phyloP scores from a whole-genome alignment of 1,140 invertebrate genomes.

The Tetragonula clypearis region DNA sequence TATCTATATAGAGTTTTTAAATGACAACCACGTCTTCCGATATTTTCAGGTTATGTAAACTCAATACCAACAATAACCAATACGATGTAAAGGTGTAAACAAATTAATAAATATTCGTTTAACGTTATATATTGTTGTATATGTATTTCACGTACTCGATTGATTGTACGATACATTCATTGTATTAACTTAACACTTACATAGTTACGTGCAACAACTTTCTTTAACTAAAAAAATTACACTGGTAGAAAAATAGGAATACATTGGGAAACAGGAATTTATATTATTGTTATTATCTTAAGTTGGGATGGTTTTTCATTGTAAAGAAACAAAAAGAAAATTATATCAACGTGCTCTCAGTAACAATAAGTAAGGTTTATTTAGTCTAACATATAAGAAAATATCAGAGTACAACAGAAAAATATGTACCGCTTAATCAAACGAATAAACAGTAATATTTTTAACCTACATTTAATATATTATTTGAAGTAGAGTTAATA shows the following conservation, averaged over 20 bases:
- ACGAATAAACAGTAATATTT: not conserved
- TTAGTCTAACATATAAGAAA: slow-evolving; percentile 34
- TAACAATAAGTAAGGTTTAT: slow-evolving; percentile 40
- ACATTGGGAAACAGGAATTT: not conserved
- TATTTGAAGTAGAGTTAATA: not conserved
- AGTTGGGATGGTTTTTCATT: not conserved
- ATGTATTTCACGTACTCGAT: not conserved
- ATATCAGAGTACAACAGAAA: slow-evolving; percentile 28
- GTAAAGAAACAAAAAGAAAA: slow-evolving; percentile 14
- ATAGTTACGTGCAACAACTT: not conserved
- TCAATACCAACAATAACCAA: not conserved
- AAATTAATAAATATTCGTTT: not conserved
- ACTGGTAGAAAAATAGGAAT: not conserved
- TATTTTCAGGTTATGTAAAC: not conserved
- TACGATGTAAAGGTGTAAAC: not conserved
- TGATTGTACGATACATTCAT: not conserved
- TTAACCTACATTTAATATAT: not conserved
- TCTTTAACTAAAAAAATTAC: not conserved
- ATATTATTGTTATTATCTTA: not conserved
- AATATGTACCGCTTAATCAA: not conserved
- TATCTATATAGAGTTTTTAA: not conserved
- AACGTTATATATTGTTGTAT: not conserved
- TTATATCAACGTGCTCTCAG: not conserved
- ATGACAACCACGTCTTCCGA: not conserved
- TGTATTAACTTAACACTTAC: not conserved